phyloP scores from a whole-genome alignment of 2,797 vertebrate species.

The Tiaroga cobitis region DNA sequence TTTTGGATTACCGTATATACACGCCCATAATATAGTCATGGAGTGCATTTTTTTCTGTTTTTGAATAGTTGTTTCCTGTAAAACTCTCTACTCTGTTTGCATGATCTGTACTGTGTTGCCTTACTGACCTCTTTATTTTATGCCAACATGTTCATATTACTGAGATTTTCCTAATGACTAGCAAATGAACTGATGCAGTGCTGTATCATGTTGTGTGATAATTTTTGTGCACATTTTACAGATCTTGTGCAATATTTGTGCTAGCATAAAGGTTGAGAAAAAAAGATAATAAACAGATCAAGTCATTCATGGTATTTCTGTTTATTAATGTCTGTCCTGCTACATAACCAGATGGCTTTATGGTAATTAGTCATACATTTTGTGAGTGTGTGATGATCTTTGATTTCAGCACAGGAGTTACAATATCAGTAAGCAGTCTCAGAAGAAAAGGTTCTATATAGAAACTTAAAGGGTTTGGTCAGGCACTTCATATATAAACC shows the following conservation, averaged over 20 bases:
- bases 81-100: slow-evolving; percentile 57
- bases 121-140: slow-evolving; percentile 69
- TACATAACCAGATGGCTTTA: slow-evolving; percentile 18
- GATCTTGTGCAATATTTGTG: slow-evolving; percentile 53
- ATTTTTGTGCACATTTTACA: slow-evolving; percentile 60
- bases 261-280: slow-evolving; percentile 46
- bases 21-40: slow-evolving; percentile 30
- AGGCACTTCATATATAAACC: not conserved
- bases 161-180: slow-evolving; percentile 40
- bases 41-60: slow-evolving; percentile 31
- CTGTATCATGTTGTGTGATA: slow-evolving; percentile 56
- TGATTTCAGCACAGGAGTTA: not conserved
- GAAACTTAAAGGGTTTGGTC: not conserved
- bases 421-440: not conserved
- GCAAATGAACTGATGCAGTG: slow-evolving; percentile 44
- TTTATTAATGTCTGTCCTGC: slow-evolving; percentile 45
- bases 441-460: not conserved
- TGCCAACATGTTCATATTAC: slow-evolving; percentile 47
- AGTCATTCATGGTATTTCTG: slow-evolving; percentile 24
- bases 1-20: slow-evolving; percentile 21
- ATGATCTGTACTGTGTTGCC: slow-evolving; percentile 74
- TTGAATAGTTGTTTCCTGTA: slow-evolving; percentile 49
- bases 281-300: slow-evolving; percentile 40
- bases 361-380: slow-evolving; percentile 25
- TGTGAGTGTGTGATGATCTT: not conserved